Percentiles rank a stretch among this genome's conserved stretches.
Evolutionary conservation across 1,140 invertebrate genomes (phyloP).

Genomic region (Tribolium madens): DNA sequence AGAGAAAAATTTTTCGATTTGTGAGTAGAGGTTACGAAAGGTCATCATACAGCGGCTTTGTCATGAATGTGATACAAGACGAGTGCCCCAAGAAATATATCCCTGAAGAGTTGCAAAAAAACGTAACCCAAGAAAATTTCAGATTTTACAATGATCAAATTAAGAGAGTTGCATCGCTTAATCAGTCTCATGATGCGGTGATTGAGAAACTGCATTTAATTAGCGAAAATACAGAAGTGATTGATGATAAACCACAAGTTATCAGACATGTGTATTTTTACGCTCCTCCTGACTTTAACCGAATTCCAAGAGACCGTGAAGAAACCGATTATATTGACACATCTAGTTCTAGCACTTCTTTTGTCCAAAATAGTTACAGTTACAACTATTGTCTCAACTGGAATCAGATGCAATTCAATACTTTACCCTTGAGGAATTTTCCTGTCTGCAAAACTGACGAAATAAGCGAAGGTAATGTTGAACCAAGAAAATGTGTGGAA

Average conservation of each 20-base stretch:
- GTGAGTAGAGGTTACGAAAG: constrained; percentile 51
- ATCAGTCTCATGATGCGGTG: constrained; percentile 42
- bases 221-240: constrained; percentile 49
- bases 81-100: constrained; percentile 64
- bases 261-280: constrained; percentile 59
- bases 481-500: constrained; percentile 50
- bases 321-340: constrained; percentile 57
- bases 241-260: constrained; percentile 45
- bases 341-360: constrained; percentile 45
- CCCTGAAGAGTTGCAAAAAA: constrained; percentile 54
- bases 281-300: constrained; percentile 48
- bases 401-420: constrained; percentile 52
- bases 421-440: constrained; percentile 38
- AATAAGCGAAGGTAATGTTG: constrained; percentile 1
- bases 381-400: constrained; percentile 49
- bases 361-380: constrained; percentile 47
- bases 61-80: constrained; percentile 70
- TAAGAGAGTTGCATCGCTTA: constrained; percentile 46
- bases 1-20: constrained; percentile 64
- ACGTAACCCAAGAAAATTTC: constrained; percentile 53
- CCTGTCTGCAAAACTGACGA: constrained; percentile 37
- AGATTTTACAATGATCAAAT: constrained; percentile 60
- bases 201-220: constrained; percentile 48
- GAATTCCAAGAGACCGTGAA: constrained; percentile 53
- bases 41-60: constrained; percentile 66